These are phyloP conservation scores for Mohoua ochrocephala DNA, from an alignment of 2,113 vertebrate species.

Conservation along the genomic window DNA sequence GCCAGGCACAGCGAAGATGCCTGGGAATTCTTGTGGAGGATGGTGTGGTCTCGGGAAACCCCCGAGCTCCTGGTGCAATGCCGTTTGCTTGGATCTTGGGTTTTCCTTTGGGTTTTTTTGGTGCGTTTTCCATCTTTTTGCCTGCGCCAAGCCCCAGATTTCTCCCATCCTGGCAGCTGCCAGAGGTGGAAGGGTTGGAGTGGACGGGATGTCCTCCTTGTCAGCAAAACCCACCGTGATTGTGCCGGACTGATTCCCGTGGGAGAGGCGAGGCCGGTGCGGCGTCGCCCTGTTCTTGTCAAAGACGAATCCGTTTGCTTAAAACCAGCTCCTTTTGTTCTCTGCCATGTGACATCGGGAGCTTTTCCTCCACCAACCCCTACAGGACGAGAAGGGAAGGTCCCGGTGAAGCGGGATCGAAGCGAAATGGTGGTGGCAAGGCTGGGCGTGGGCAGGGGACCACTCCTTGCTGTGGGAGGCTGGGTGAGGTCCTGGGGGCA, in stretches of 20 bases:
- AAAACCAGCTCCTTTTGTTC: background rate
- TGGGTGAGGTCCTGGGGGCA: background rate
- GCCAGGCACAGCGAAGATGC: rapidly evolving
- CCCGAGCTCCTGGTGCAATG: rapidly evolving
- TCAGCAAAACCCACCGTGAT: background rate
- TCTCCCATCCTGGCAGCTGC: background rate
- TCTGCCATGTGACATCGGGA: background rate
- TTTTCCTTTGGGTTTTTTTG: background rate
- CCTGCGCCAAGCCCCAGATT: rapidly evolving
- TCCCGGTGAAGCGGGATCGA: rapidly evolving
- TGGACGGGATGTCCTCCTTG: background rate
- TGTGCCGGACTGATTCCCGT: background rate
- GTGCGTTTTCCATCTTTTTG: background rate
- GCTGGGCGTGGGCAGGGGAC: background rate
- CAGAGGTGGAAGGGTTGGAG: background rate
- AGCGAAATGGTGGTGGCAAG: background rate
- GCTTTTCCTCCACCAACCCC: background rate
- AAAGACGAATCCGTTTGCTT: rapidly evolving
- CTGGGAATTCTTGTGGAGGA: background rate
- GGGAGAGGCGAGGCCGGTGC: rapidly evolving
- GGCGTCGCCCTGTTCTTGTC: rapidly evolving
- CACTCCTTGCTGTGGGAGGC: background rate
- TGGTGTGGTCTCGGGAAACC: rapidly evolving
- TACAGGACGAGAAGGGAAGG: background rate
- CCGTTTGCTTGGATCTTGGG: rapidly evolving